Evolutionary conservation across 2,797 vertebrate species (phyloP), one percentile per base, ranked within the genome.

Genomic region (Hypotaenidia philippensis): DNA sequence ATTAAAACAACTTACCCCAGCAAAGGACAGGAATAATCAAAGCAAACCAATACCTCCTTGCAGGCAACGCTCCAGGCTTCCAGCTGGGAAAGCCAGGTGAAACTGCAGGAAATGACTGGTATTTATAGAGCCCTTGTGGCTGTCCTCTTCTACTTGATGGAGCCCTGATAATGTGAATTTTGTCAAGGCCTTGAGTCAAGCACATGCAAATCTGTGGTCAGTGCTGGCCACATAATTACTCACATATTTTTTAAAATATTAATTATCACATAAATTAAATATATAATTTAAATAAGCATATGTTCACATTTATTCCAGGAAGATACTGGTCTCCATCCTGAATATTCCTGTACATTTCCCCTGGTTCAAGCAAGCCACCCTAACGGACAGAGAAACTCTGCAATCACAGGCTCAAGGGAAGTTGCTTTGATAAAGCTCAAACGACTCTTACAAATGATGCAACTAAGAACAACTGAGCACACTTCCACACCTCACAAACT

Each of bases 1-100:
- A 87, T 61, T 87, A 89, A 66, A 95, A 79, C 47, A 88, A 74
- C 5, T 63, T 88, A 71, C 23, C 56, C 90, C 32, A 77, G 60
- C 36, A 90, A 91, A 79, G 25, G 27, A 84, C 38, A 87, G n/a
- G 19, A 94, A 77, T 64, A 92, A 89, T 59, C 32, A 94, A 87
- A 95, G 71, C 10, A 93, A 76, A 81, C 21, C 34, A 78, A 5
- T 32, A 78, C 2, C 65, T 66, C 56, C n/a, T 64, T 78, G 56
- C 44, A 90, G 52, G 23, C 55, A 92, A 57, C 16, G 76, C 52
- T 59, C 55, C 47, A 50, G 68, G 76, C 40, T 84, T 86, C 32
- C 71, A 87, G 52, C 63, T 90, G 29, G 63, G 71, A 90, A 94
- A 68, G 41, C n/a, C 59, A 91, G 50, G 57, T 75, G 44, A 91